Percentiles rank a stretch among this genome's conserved stretches.
These are phyloP conservation scores for Acanthaster planci DNA, from an alignment of 35 echinoderm and acorn worm species.

Conservation along the genomic window DNA sequence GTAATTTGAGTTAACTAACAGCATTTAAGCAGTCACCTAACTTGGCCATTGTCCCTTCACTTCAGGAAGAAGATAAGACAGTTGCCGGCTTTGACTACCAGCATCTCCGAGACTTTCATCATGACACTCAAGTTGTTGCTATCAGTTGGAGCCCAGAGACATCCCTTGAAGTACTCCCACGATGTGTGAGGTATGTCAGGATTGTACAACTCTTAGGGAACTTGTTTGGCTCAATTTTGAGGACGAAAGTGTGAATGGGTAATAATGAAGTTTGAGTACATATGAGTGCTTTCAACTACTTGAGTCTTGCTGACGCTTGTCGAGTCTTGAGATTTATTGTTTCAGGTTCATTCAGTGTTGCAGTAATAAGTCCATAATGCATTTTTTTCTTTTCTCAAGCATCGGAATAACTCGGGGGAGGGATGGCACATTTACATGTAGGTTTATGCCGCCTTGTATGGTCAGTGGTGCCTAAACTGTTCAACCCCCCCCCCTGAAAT, in stretches of 20 bases:
- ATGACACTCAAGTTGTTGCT: constrained; percentile 67
- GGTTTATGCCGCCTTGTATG: too few species aligned
- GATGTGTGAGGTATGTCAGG: constrained; percentile 70
- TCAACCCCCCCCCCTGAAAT: too few species aligned
- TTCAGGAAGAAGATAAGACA: constrained; percentile 85
- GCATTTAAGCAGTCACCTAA: too few species aligned
- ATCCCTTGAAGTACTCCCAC: constrained; percentile 66
- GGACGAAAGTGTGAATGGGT: neutral
- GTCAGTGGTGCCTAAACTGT: too few species aligned
- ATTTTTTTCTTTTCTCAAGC: too few species aligned
- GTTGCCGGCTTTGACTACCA: constrained; percentile 64
- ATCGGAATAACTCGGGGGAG: too few species aligned
- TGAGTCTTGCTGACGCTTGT: too few species aligned
- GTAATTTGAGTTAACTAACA: too few species aligned
- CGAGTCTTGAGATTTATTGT: too few species aligned
- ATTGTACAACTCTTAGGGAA: neutral
- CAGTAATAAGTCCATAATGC: too few species aligned
- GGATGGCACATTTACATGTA: too few species aligned
- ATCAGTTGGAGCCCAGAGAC: constrained; percentile 87
- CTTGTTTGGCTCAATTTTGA: neutral
- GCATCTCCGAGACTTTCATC: constrained; percentile 84
- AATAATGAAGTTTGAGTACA: neutral
- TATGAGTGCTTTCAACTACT: neutral
- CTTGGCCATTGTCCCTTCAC: constrained; percentile 15
- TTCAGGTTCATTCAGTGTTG: too few species aligned